These are phyloP conservation scores for Ophion ellenae DNA, from an alignment of 2,888 invertebrate genomes.

Conservation along the genomic window DNA sequence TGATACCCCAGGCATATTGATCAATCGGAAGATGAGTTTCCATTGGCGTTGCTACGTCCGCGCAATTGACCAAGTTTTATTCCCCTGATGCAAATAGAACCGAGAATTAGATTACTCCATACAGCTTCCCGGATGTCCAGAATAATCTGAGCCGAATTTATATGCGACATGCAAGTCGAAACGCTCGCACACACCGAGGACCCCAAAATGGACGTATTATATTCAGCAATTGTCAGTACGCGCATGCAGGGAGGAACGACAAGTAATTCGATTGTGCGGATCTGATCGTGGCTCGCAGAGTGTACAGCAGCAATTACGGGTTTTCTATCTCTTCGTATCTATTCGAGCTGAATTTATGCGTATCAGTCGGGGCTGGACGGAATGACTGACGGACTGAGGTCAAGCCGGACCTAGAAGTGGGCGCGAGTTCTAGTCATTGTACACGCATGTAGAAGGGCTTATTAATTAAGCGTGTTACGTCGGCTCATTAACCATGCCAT, in stretches of 20 bases:
- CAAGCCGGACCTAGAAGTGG: slow-evolving; percentile 15
- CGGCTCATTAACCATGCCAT: slow-evolving; percentile 62
- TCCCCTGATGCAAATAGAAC: no score
- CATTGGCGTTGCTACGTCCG: no score
- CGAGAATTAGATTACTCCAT: no score
- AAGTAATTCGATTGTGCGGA: slow-evolving; percentile 18
- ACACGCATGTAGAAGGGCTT: slow-evolving; percentile 51
- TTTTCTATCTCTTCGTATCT: slow-evolving; percentile 17
- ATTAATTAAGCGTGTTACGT: slow-evolving; percentile 68
- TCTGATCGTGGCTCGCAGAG: slow-evolving; percentile 16
- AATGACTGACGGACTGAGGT: slow-evolving; percentile 37
- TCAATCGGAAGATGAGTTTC: no score
- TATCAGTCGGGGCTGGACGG: slow-evolving; percentile 11
- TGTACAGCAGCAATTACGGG: slow-evolving; percentile 14
- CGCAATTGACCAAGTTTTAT: no score
- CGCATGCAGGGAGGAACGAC: slow-evolving; percentile 10
- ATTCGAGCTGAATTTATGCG: not conserved
- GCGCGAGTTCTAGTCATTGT: slow-evolving; percentile 11
- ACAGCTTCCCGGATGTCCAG: no score
- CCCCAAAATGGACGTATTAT: slow-evolving; percentile 11
- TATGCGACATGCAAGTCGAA: not conserved
- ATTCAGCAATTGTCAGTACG: not conserved
- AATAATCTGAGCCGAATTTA: no score
- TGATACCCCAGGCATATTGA: no score
- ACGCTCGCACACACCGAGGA: not conserved